Conservation (phyloP, 2,888 invertebrate species). For the Nectonema munidae region DNA sequence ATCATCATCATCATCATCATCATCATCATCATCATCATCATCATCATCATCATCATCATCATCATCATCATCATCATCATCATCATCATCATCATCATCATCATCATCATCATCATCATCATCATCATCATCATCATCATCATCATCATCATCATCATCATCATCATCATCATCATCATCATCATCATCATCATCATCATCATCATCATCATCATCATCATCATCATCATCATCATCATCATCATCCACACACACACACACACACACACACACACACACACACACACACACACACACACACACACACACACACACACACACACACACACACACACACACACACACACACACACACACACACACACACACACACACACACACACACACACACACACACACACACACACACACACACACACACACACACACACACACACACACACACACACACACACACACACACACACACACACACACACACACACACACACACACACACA, state of each 20-base stretch:
- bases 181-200: constrained; percentile 12
- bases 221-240: constrained; percentile 10
- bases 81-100: constrained; percentile 7
- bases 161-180: constrained; percentile 12
- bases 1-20: constrained; percentile 8
- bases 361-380: too few species aligned
- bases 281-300: too few species aligned
- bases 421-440: too few species aligned
- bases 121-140: constrained; percentile 8
- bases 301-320: too few species aligned
- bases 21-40: constrained; percentile 7
- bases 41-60: constrained; percentile 7
- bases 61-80: constrained; percentile 8
- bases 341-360: too few species aligned
- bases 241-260: neutral
- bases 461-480: too few species aligned
- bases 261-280: neutral
- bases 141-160: constrained; percentile 9
- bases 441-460: too few species aligned
- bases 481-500: too few species aligned
- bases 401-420: too few species aligned
- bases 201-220: constrained; percentile 12
- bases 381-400: too few species aligned
- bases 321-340: too few species aligned
- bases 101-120: constrained; percentile 7